Base-by-base conservation (phyloP, 2,888 invertebrate species). In the Subacronicta megacephala region DNA sequence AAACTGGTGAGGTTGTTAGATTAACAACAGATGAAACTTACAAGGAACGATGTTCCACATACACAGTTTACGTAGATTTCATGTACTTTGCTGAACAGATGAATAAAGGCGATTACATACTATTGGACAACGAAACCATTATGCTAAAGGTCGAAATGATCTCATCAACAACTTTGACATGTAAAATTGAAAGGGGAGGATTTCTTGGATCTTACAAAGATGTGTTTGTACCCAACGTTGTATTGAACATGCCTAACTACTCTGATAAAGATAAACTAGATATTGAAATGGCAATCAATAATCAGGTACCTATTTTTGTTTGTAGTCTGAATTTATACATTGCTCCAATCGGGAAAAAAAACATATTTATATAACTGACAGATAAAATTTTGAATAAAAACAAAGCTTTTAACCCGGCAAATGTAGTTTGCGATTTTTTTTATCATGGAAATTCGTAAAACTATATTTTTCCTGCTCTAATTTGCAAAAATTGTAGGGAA, bases 71-170 rank as follows among this genome's bases (percentile, higher is more conserved):
- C 67, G 88, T 95, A 0, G 95, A 95, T 72, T 95, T 94, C 64
- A 85, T 94, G 79, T 79, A 93, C 50, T 90, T 95, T 15, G 87
- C 92, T 1, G 92, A 95, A 9, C 90, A 93, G 67, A 60, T 95
- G 43, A 89, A 87, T 33, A 95, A 94, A 64, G 94, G 94, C 4
- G 93, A 95, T 66, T 69, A 70, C 3, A 71, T 95, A 2, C 71
- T 94, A 6, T 62, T 95, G 5, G 95, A 95, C 71, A 97, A 98
- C 87, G 98, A 98, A 62, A 94, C 95, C 6, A 96, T 98, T 53
- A 95, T 96, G 63, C 90, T 98, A n/a, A 95, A 96, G 76, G 97
- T 97, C 7, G 95, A 93, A 66, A 78, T 92, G 13, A 88, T 93
- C 61, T 92, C 93, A 0, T 60, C 85, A 0, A 87, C 90, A 0